Conservation (phyloP, 2,888 invertebrate species). For the Prosopocoilus inquinatus region DNA sequence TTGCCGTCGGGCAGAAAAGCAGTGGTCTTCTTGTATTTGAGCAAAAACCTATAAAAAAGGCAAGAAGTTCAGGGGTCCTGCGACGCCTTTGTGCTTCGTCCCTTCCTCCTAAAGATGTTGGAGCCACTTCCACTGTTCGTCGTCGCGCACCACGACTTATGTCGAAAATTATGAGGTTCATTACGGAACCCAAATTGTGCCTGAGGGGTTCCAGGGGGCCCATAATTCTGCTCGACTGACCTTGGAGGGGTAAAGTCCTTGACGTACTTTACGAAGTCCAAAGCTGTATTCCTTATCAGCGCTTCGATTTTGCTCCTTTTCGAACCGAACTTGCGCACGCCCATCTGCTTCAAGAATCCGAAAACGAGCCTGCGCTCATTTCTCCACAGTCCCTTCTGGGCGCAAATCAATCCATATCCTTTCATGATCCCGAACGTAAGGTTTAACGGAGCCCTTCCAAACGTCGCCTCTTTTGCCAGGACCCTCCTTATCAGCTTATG, state of each 20-base stretch:
- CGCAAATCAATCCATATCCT: too few species aligned
- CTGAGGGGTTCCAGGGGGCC: conserved; percentile 59
- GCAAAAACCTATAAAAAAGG: conserved; percentile 66
- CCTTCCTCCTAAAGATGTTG: conserved; percentile 80
- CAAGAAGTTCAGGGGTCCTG: conserved; percentile 80
- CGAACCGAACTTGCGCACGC: too few species aligned
- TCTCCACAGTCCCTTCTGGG: too few species aligned
- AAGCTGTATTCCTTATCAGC: too few species aligned
- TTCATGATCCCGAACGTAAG: conserved; percentile 85
- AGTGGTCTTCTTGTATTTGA: conserved; percentile 64
- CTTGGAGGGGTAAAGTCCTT: conserved; percentile 10
- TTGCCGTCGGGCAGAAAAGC: conserved; percentile 67
- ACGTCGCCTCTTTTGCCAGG: conserved; percentile 68
- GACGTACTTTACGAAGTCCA: too few species aligned
- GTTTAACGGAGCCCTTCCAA: conserved; percentile 78
- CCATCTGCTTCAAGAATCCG: too few species aligned
- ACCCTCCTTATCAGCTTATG: conserved; percentile 69
- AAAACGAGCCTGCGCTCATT: too few species aligned
- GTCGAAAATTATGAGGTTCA: conserved; percentile 78
- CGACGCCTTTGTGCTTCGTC: conserved; percentile 76
- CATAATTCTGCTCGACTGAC: conserved; percentile 34
- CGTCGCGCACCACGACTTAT: conserved; percentile 65
- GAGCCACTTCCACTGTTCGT: conserved; percentile 75
- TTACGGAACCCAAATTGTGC: conserved; percentile 74
- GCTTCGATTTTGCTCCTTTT: too few species aligned